Percentiles rank a stretch among this genome's conserved stretches.
These are phyloP conservation scores for Chaetodon trifascialis DNA, from an alignment of 2,113 vertebrate species.

Conservation along the genomic window DNA sequence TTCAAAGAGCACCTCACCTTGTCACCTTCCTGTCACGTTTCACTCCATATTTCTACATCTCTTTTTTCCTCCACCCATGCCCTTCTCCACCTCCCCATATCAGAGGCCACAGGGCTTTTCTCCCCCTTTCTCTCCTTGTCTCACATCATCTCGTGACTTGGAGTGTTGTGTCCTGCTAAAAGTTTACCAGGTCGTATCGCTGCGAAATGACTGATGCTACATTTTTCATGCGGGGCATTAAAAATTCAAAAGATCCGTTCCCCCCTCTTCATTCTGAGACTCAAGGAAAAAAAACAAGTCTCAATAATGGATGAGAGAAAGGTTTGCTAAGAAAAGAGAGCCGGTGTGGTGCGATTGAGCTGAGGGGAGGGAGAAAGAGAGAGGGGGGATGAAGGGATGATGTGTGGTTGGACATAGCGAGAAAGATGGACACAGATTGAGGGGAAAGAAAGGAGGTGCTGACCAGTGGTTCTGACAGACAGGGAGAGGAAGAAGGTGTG, in stretches of 20 bases:
- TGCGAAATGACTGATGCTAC: slow-evolving; percentile 81
- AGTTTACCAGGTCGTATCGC: slow-evolving; percentile 76
- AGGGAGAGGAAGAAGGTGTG: slow-evolving; percentile 8
- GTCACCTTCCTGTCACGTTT: background rate
- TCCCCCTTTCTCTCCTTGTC: background rate
- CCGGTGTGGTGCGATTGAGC: slow-evolving; percentile 68
- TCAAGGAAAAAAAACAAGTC: slow-evolving; percentile 81
- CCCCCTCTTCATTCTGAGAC: slow-evolving; percentile 82
- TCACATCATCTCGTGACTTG: slow-evolving; percentile 66
- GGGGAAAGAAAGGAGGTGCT: slow-evolving; percentile 10
- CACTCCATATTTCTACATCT: background rate
- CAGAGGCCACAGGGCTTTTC: background rate
- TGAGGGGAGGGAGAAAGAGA: slow-evolving; percentile 45
- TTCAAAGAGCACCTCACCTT: background rate
- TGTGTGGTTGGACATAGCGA: slow-evolving; percentile 14
- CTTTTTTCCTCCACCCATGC: background rate
- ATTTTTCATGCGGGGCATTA: slow-evolving; percentile 83
- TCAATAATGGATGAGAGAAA: slow-evolving; percentile 86
- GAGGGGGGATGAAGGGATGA: slow-evolving; percentile 14
- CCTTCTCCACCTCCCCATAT: slow-evolving; percentile 1
- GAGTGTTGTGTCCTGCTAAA: slow-evolving; percentile 74
- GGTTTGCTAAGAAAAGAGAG: slow-evolving; percentile 82
- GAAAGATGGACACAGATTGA: slow-evolving; percentile 29
- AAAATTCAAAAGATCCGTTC: slow-evolving; percentile 84
- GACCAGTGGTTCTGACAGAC: slow-evolving; percentile 23